Base-by-base conservation (phyloP, 2,797 vertebrate genomes). In the Iguana delicatissima region DNA sequence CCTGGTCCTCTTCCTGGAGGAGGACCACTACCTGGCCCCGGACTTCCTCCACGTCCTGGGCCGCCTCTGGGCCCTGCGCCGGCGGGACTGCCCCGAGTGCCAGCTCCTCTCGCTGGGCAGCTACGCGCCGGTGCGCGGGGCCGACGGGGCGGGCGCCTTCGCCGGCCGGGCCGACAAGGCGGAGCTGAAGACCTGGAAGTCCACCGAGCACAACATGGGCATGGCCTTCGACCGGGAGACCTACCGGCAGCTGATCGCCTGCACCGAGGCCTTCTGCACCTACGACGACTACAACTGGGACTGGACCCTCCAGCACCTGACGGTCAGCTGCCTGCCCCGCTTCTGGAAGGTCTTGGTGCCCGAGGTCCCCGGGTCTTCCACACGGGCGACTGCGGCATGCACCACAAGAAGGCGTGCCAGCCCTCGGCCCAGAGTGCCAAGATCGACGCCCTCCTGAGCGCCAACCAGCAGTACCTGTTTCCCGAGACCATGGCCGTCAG, bases 271-370 rank as follows among this genome's bases (percentile, higher is more conserved):
- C 85, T 99, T 99, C 98, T 99, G 99, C 98, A 98, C 98, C 88
- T 99, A 99, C 0, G 99, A 99, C 35, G 99, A 99, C 94, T 99
- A 99, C 97, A 99, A 99, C 97, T 99, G 99, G 99, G 99, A 99
- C 97, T 99, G 99, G 99, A 99, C 99, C 76, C 96, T 99, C 94
- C 99, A 99, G 77, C 98, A 99, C 94, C 96, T 99, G 95, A 99
- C 98, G 2, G 98, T 99, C 57, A 97, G 97, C 91, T 99, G 99
- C 97, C 97, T 99, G 98, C 98, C 99, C 90, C 97, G 98, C 85
- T 99, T 98, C 97, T 99, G 99, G 98, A 99, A 99, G 97, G 99
- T 99, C 77, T 98, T 99, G 97, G 98, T 99, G 86, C 98, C 98
- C 12, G 98, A 99, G 94, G 98, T 98, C 50, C 99, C 0, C 97